Evolutionary conservation across 2,113 vertebrate species (phyloP).

Genomic region (Excalfactoria chinensis): DNA sequence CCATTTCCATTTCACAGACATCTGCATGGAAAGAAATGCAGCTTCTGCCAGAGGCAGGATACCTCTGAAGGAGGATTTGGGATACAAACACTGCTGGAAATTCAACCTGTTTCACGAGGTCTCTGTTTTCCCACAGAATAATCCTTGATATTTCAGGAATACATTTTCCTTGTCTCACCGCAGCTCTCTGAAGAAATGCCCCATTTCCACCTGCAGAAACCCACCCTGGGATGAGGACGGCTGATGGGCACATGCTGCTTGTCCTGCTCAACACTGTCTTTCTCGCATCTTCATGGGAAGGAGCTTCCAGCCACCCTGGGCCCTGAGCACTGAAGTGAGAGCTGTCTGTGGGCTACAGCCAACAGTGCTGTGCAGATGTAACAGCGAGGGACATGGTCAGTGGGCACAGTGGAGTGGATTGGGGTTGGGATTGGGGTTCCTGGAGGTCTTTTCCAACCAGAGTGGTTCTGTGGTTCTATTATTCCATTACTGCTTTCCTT

Average conservation of each 20-base stretch:
- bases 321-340: neutral
- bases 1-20: neutral
- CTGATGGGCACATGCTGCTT: accelerated
- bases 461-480: too few species aligned
- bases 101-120: neutral
- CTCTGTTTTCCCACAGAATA: neutral
- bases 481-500: too few species aligned
- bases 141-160: neutral
- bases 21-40: neutral
- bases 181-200: neutral
- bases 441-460: too few species aligned
- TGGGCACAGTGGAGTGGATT: too few species aligned
- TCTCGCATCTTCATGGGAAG: too few species aligned
- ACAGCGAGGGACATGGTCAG: too few species aligned
- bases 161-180: neutral
- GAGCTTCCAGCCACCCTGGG: neutral
- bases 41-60: neutral
- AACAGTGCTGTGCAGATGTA: too few species aligned
- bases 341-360: neutral
- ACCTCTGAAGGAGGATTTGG: neutral
- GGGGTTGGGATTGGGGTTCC: too few species aligned
- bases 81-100: neutral
- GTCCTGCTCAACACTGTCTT: too few species aligned
- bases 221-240: too few species aligned
- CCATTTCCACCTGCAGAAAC: neutral